Conservation (phyloP, 1,140 invertebrate species). For the Hormaphis cornu region DNA sequence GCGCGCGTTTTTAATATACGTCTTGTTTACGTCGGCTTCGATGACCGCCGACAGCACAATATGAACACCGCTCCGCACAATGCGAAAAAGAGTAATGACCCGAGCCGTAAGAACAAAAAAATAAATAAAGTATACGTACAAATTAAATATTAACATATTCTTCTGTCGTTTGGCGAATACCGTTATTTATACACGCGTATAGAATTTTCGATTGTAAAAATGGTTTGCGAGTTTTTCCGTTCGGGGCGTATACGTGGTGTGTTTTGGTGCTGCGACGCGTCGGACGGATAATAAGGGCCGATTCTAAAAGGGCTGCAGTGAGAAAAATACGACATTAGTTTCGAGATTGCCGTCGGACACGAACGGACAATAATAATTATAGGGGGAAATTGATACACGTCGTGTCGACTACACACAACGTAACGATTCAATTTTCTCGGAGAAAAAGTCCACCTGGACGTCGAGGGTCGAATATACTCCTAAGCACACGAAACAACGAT, state of each 20-base stretch:
- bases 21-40: background rate
- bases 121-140: background rate
- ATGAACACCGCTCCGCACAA: background rate
- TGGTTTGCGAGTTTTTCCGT: background rate
- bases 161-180: background rate
- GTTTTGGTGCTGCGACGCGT: background rate
- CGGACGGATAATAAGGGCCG: too few species aligned
- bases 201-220: background rate
- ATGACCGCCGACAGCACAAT: background rate
- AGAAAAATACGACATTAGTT: background rate
- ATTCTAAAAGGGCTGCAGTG: too few species aligned
- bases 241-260: background rate
- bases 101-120: background rate
- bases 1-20: background rate
- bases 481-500: too few species aligned
- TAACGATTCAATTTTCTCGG: constrained; percentile 14
- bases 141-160: background rate
- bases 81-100: background rate
- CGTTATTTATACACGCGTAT: background rate
- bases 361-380: constrained; percentile 3
- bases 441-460: background rate
- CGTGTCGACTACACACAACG: background rate
- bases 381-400: background rate
- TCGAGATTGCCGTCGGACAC: constrained; percentile 8
- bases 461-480: background rate